Evolutionary conservation across 53 echinoderm and acorn worm genomes (phyloP).

Genomic region (Echinarachnius parma): DNA sequence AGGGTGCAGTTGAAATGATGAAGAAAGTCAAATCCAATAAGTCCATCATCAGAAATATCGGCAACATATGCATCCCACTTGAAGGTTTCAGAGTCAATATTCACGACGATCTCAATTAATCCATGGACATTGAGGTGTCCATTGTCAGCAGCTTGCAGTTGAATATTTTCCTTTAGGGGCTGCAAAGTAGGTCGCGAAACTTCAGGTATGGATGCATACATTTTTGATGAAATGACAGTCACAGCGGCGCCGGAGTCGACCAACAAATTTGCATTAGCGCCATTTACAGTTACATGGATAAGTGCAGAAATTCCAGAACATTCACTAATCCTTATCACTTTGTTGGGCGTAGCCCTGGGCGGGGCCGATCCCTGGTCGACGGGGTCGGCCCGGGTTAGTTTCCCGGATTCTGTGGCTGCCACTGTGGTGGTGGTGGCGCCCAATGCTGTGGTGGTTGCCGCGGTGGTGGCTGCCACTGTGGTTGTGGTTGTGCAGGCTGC

Average conservation of each 20-base stretch:
- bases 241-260: constrained; percentile 41
- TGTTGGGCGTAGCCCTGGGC: not conserved
- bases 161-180: constrained; percentile 1
- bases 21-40: constrained; percentile 34
- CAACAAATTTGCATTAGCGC: constrained; percentile 10
- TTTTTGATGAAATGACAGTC: constrained; percentile 24
- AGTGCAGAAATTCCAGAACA: not conserved
- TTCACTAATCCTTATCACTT: constrained; percentile 7
- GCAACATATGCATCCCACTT: constrained; percentile 16
- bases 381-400: constrained; percentile 27
- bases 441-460: not conserved
- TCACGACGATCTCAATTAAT: constrained; percentile 1
- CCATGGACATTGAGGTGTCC: constrained; percentile 23
- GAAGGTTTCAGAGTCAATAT: constrained; percentile 12
- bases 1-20: constrained; percentile 21
- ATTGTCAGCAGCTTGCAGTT: constrained; percentile 14
- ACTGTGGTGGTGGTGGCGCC: not conserved
- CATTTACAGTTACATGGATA: too few relatives aligned
- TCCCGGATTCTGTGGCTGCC: constrained; percentile 15
- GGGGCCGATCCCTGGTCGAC: constrained; percentile 28
- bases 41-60: constrained; percentile 23
- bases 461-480: not conserved
- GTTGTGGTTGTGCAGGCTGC: not conserved
- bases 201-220: not conserved
- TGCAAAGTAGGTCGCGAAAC: constrained; percentile 17